phyloP scores from a whole-genome alignment of 2,888 invertebrate genomes.

The Epinotia bilunana region DNA sequence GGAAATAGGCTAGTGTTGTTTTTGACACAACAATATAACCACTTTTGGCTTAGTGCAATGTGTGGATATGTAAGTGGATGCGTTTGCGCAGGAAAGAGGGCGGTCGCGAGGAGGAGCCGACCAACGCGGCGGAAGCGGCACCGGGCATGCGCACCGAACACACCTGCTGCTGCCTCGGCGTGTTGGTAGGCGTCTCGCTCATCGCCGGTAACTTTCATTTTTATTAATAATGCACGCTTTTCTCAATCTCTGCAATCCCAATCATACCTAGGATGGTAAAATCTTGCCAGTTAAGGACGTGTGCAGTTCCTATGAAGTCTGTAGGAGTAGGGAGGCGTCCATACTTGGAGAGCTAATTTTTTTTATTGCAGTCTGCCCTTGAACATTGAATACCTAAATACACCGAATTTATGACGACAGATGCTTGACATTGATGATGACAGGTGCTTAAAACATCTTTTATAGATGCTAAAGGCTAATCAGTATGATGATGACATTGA shows the following conservation, averaged over 20 bases:
- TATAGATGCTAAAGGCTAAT: too few relatives aligned
- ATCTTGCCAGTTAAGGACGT: neutral
- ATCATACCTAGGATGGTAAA: neutral
- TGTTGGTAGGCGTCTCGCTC: slow-evolving; percentile 82
- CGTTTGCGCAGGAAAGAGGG: slow-evolving; percentile 75
- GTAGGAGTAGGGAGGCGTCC: too few relatives aligned
- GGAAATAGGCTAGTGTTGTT: too few relatives aligned
- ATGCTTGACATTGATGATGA: too few relatives aligned
- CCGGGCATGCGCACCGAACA: slow-evolving; percentile 76
- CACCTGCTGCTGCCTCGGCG: slow-evolving; percentile 82
- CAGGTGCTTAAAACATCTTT: too few relatives aligned
- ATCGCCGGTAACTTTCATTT: slow-evolving; percentile 71
- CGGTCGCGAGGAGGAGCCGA: slow-evolving; percentile 80
- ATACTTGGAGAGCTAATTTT: neutral
- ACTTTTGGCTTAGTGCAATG: neutral
- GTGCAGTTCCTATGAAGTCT: neutral
- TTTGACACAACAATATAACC: neutral
- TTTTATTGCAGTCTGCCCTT: neutral
- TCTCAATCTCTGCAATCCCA: too few relatives aligned
- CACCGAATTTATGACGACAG: too few relatives aligned
- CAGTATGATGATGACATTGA: too few relatives aligned
- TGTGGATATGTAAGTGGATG: slow-evolving; percentile 23
- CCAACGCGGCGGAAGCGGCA: slow-evolving; percentile 71
- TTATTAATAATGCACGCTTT: neutral
- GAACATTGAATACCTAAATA: neutral